phyloP scores from a whole-genome alignment of 2,113 vertebrate species.

The Toxostoma redivivum region DNA sequence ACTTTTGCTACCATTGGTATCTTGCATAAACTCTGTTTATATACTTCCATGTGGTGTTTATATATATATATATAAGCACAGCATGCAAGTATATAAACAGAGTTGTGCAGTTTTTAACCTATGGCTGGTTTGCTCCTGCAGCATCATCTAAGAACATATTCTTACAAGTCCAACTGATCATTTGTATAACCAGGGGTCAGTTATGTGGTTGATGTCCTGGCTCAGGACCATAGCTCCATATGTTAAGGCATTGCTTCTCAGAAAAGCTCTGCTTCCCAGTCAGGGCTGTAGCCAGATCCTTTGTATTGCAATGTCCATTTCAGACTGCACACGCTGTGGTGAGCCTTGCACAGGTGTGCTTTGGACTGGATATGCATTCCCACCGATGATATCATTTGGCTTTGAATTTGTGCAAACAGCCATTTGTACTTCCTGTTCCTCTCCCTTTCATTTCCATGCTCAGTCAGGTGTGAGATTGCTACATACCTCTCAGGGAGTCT shows the following conservation, averaged over 20 bases:
- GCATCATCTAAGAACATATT: not conserved
- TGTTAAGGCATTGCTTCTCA: not conserved
- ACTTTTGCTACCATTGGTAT: not conserved
- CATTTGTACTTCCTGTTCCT: not conserved
- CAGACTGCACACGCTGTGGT: not conserved
- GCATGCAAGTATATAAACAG: not conserved
- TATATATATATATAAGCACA: no score
- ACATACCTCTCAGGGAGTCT: not conserved
- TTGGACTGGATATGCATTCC: not conserved
- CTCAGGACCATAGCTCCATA: not conserved
- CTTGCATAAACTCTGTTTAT: not conserved
- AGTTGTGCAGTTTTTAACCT: not conserved
- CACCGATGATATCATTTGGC: not conserved
- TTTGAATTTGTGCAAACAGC: not conserved
- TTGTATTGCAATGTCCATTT: not conserved
- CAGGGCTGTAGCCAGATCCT: not conserved
- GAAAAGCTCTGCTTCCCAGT: not conserved
- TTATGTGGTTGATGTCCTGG: not conserved
- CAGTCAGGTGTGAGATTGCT: not conserved
- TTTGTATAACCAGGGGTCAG: not conserved
- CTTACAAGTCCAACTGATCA: not conserved
- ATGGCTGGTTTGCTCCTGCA: not conserved
- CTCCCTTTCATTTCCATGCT: not conserved
- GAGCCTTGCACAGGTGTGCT: not conserved
- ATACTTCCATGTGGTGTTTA: rapidly evolving